Evolutionary conservation across 2,797 vertebrate species (phyloP).

Genomic region (Phrynocephalus forsythii): DNA sequence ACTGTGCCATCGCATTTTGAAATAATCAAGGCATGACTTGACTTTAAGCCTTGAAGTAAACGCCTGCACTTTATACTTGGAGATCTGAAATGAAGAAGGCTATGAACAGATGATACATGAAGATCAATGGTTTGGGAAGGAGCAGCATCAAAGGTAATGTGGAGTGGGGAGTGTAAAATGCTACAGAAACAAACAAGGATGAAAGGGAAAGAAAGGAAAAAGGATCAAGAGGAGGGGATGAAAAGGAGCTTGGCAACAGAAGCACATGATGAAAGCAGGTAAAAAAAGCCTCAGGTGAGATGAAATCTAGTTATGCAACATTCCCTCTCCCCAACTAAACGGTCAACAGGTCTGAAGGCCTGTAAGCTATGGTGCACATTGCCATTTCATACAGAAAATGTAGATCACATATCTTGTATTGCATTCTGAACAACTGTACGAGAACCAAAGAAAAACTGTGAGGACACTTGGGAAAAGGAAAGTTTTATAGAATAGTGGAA

Average conservation of each 20-base stretch:
- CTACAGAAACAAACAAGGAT: conserved; percentile 68
- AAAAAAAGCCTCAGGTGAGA: conserved; percentile 64
- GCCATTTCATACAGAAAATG: conserved; percentile 53
- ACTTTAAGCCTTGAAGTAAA: conserved; percentile 53
- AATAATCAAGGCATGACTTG: conserved; percentile 49
- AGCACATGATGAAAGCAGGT: conserved; percentile 50
- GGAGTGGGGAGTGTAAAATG: conserved; percentile 59
- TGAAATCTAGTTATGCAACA: conserved; percentile 63
- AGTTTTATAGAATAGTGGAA: background rate
- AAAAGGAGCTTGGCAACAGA: conserved; percentile 55
- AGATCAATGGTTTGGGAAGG: conserved; percentile 48
- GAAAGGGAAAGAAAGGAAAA: conserved; percentile 67
- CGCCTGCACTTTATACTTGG: conserved; percentile 36
- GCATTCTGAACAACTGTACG: background rate
- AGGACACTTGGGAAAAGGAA: background rate
- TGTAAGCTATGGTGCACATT: conserved; percentile 35
- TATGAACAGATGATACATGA: conserved; percentile 56
- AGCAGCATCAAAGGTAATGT: conserved; percentile 66
- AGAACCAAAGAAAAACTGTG: background rate
- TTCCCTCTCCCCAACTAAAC: conserved; percentile 59
- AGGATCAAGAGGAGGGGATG: conserved; percentile 60
- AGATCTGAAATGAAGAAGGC: conserved; percentile 63
- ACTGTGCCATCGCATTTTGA: conserved; percentile 47
- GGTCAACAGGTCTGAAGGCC: conserved; percentile 40
- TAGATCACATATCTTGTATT: conserved; percentile 38